A percentile compares a stretch with the other conserved stretches of the same genome.
Evolutionary conservation across 2,888 invertebrate genomes (phyloP).

Genomic region (Hemaris fuciformis): DNA sequence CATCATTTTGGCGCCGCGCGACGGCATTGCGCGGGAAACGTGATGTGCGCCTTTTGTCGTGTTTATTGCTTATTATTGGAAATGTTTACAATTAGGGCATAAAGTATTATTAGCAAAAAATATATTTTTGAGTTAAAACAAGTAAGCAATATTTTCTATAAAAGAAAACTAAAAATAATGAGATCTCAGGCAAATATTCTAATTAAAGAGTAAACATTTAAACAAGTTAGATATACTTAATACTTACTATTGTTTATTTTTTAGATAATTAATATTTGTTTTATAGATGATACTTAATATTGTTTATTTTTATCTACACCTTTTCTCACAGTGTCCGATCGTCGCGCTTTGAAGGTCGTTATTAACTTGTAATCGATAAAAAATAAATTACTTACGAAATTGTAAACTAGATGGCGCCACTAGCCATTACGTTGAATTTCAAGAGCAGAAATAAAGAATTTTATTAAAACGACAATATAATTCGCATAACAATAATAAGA

Average conservation of each 20-base stretch:
- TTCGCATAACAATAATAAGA: background rate
- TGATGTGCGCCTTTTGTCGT: background rate
- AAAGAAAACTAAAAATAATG: too few relatives aligned
- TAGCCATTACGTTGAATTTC: background rate
- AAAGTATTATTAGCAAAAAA: too few relatives aligned
- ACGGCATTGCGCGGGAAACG: slow-evolving; percentile 4
- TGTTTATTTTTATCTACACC: too few relatives aligned
- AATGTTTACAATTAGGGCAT: background rate
- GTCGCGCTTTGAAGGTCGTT: background rate
- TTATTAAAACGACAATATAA: background rate
- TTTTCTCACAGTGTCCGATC: background rate
- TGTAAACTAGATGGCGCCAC: background rate
- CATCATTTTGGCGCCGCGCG: slow-evolving; percentile 48
- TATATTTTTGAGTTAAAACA: too few relatives aligned
- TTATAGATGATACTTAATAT: too few relatives aligned
- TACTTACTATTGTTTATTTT: too few relatives aligned
- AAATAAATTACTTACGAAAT: background rate
- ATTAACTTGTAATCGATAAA: background rate
- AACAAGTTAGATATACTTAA: too few relatives aligned
- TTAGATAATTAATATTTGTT: too few relatives aligned
- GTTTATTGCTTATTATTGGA: background rate
- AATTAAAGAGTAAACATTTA: too few relatives aligned
- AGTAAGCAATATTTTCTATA: too few relatives aligned
- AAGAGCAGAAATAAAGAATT: background rate
- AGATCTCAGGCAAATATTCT: too few relatives aligned